phyloP scores from a whole-genome alignment of 2,888 invertebrate species.

The Erebia palarica region DNA sequence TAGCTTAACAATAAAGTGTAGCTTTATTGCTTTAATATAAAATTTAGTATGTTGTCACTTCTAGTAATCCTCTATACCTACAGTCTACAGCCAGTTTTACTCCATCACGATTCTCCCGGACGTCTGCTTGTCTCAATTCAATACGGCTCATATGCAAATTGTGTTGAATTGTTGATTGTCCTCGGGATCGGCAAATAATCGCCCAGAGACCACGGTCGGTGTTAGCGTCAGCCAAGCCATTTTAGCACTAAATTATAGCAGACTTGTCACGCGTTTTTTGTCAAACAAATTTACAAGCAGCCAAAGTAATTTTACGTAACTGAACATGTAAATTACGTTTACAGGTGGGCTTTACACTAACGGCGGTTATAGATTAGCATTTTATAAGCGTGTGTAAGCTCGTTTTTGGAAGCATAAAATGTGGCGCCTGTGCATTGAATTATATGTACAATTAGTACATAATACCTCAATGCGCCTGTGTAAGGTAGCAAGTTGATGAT shows the following conservation, averaged over 20 bases:
- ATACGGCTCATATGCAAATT: constrained; percentile 75
- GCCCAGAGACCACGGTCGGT: constrained; percentile 45
- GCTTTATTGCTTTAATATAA: neutral
- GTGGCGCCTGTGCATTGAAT: too few relatives aligned
- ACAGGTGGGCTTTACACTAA: too few relatives aligned
- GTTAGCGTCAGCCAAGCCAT: constrained; percentile 13
- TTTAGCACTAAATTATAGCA: constrained; percentile 4
- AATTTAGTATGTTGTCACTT: constrained; percentile 5
- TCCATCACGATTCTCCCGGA: constrained; percentile 56
- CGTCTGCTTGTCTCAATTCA: constrained; percentile 67
- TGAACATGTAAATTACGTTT: neutral
- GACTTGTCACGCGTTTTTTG: neutral
- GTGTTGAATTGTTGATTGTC: constrained; percentile 74
- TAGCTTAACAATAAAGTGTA: neutral
- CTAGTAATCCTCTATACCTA: constrained; percentile 40
- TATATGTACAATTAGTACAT: too few relatives aligned
- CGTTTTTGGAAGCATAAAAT: too few relatives aligned
- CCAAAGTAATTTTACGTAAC: neutral
- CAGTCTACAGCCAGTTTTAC: constrained; percentile 37
- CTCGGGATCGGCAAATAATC: constrained; percentile 72
- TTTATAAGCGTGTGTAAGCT: too few relatives aligned
- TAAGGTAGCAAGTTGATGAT: too few relatives aligned
- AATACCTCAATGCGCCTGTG: too few relatives aligned
- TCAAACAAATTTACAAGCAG: too few relatives aligned
- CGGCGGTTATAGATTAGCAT: too few relatives aligned